These are phyloP conservation scores for Parnassius glacialis DNA, from an alignment of 2,888 invertebrate species.

Conservation along the genomic window DNA sequence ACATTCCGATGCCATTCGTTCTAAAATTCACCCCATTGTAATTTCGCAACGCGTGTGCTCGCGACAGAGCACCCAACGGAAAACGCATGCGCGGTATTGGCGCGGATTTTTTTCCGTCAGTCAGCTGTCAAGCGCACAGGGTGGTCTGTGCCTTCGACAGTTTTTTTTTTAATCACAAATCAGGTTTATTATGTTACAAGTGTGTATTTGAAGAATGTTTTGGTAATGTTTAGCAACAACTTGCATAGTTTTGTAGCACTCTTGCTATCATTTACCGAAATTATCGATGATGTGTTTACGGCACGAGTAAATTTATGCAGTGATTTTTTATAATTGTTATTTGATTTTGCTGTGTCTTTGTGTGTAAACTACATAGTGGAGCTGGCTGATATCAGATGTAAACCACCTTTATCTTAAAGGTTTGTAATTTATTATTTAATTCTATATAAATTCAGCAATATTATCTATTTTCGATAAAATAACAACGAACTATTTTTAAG, in stretches of 20 bases:
- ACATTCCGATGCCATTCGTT: conserved; percentile 31
- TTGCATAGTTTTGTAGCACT: not conserved
- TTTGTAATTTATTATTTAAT: not conserved
- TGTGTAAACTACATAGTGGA: not conserved
- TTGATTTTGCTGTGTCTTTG: not conserved
- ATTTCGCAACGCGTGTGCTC: conserved; percentile 18
- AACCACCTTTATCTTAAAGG: not conserved
- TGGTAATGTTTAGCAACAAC: not conserved
- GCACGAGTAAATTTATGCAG: not conserved
- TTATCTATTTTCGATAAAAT: too few relatives aligned
- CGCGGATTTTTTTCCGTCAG: conserved; percentile 40
- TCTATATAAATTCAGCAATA: too few relatives aligned
- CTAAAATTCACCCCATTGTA: conserved; percentile 30
- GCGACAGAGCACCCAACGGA: conserved; percentile 28
- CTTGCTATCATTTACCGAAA: not conserved
- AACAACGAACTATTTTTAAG: too few relatives aligned
- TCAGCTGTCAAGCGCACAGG: conserved; percentile 57
- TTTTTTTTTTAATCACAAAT: conserved; percentile 24
- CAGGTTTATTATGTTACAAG: conserved; percentile 19
- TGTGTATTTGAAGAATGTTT: conserved; percentile 1
- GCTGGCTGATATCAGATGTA: not conserved
- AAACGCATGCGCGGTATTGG: conserved; percentile 50
- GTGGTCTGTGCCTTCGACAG: conserved; percentile 36
- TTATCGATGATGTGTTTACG: not conserved
- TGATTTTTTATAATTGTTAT: not conserved